A percentile compares a stretch with the other conserved stretches of the same genome.
These are phyloP conservation scores for Nannobrachium achirus DNA, from an alignment of 2,113 vertebrate species.

Conservation along the genomic window DNA sequence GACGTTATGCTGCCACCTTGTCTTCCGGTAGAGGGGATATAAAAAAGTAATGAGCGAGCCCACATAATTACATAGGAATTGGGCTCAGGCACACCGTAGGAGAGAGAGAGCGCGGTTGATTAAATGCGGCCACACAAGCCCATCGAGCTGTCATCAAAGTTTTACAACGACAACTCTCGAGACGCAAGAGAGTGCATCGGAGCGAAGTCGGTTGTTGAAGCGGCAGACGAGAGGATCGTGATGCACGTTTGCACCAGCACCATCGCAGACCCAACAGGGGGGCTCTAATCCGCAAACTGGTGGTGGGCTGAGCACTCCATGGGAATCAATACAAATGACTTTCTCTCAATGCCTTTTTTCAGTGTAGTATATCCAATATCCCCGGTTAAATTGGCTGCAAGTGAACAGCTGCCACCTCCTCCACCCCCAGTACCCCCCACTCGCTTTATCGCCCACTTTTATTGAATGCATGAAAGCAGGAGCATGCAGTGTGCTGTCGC, in stretches of 20 bases:
- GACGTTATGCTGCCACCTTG: too few species aligned
- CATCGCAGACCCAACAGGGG: constrained; percentile 17
- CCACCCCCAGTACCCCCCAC: not conserved
- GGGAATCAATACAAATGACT: constrained; percentile 52
- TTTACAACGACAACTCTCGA: constrained; percentile 51
- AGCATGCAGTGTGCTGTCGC: constrained; percentile 10
- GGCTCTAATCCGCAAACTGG: constrained; percentile 33
- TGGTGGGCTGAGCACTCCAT: constrained; percentile 9
- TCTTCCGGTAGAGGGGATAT: constrained; percentile 12
- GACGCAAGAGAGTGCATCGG: constrained; percentile 23
- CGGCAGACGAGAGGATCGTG: constrained; percentile 4
- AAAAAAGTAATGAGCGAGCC: constrained; percentile 38
- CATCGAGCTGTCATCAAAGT: constrained; percentile 66
- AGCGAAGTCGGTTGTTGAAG: not conserved
- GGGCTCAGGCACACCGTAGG: not conserved
- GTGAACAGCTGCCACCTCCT: constrained; percentile 12
- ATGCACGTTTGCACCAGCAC: constrained; percentile 1
- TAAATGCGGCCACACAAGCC: constrained; percentile 20
- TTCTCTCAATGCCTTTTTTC: constrained; percentile 38
- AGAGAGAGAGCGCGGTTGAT: not conserved
- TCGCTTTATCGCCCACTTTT: constrained; percentile 26
- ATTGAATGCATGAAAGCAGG: constrained; percentile 7
- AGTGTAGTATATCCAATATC: constrained; percentile 26
- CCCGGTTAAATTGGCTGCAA: constrained; percentile 22
- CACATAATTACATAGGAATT: not conserved